Base-by-base conservation (phyloP, 2,797 vertebrate species). In the Sebastes vulpes region DNA sequence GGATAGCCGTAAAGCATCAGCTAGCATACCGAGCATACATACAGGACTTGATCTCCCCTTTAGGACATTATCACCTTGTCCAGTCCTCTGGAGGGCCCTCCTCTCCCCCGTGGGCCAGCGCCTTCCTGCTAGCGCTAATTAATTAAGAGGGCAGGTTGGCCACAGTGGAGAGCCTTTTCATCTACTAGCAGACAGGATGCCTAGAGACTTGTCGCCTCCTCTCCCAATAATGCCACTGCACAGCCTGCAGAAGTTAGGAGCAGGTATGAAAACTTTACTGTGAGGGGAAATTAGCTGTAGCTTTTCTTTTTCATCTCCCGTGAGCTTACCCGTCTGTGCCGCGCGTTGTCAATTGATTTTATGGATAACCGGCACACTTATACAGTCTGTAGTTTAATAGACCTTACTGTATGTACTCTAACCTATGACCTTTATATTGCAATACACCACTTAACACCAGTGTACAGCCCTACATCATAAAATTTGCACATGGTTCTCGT, bases 1-100 rank as follows among this genome's bases (percentile, higher is more conserved):
- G n/a, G 57, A 77, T 79, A 81, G 59, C 79, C 46, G 35, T 28
- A 86, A 76, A 79, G 87, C 79, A 63, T 89, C 83, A 63, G 75
- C 81, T 75, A 77, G 75, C 76, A 35, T 77, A 86, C 69, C 72
- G 31, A 78, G 81, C 78, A 82, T 88, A 77, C 82, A 91, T 88
- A 75, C 82, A 91, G 91, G 87, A 91, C 88, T 94, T 81, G 85
- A 77, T 94, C 93, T 93, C 94, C 93, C 94, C 94, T 94, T 95
- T 88, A 95, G 96, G 95, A 96, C 95, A 96, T 96, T 90, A 94
- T 97, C 96, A 96, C 96, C 96, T 96, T 96, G 96, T 95, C 93
- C 91, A 88, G 92, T 94, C 89, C 94, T 94, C 96, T 89, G 82
- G 92, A 93, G 95, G 94, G 76, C 83, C 92, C 69, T 89, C 80